Conservation (phyloP, 2,797 vertebrate genomes). For the Parauchenoglanis punctatus region DNA sequence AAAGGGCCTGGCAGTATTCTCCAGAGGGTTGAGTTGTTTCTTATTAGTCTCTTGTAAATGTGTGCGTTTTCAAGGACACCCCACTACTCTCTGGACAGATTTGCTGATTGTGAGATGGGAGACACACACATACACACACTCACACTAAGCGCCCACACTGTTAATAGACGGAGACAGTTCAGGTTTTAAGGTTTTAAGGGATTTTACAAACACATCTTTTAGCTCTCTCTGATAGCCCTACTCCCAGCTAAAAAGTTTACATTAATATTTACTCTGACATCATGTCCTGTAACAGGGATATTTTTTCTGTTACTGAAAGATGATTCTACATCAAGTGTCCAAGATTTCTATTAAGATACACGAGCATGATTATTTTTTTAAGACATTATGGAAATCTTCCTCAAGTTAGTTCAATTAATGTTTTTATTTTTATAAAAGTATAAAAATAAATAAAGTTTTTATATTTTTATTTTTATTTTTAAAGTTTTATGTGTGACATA, state of each 20-base stretch:
- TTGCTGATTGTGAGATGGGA: constrained; percentile 4
- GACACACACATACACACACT: not conserved
- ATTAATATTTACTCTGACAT: not conserved
- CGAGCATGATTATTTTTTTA: not conserved
- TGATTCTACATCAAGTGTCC: not conserved
- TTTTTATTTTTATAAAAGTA: not conserved
- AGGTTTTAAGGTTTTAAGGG: not conserved
- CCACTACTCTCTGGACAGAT: not conserved
- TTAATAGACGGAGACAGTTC: not conserved
- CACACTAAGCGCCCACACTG: not conserved
- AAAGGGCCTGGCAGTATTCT: not conserved
- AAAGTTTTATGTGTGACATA: no score
- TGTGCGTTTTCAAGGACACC: constrained; percentile 4
- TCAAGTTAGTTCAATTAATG: not conserved
- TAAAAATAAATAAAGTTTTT: no score
- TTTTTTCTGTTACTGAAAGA: not conserved
- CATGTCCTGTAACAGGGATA: no score
- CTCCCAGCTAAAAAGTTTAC: not conserved
- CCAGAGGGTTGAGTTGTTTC: constrained; percentile 6
- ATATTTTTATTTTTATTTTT: no score
- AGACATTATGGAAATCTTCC: not conserved
- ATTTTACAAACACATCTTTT: not conserved
- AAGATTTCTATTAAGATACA: not conserved
- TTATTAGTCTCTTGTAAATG: constrained; percentile 18
- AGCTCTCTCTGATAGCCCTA: not conserved